phyloP scores from a whole-genome alignment of 23 tunicate genomes.

The Ascidia mentula region DNA sequence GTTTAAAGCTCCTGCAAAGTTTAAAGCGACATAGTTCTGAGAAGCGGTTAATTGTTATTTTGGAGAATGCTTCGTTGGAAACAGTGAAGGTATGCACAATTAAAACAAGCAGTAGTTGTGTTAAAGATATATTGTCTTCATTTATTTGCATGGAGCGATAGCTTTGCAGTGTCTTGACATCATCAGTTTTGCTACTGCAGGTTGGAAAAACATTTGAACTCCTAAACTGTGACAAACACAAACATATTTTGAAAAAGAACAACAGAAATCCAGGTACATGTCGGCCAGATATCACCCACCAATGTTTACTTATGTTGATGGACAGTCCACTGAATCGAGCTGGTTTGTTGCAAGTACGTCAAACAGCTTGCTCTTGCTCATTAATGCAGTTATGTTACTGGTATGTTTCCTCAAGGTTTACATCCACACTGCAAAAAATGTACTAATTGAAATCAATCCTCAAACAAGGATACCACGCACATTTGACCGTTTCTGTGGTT shows the following conservation, averaged over 20 bases:
- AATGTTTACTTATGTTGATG: constrained; percentile 84
- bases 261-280: constrained; percentile 81
- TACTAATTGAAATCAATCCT: constrained; percentile 94
- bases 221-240: constrained; percentile 91
- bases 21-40: constrained; percentile 15
- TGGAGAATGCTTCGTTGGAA: constrained; percentile 72
- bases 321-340: constrained; percentile 98
- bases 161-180: not conserved
- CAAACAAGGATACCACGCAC: constrained; percentile 97
- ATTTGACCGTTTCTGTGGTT: constrained; percentile 98
- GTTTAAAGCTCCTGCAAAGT: constrained; percentile 17
- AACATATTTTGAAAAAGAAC: constrained; percentile 69
- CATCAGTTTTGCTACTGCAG: constrained; percentile 10
- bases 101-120: too few relatives aligned
- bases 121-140: too few relatives aligned
- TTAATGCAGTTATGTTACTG: not conserved
- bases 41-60: constrained; percentile 74
- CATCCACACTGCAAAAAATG: constrained; percentile 78
- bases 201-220: constrained; percentile 85
- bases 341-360: constrained; percentile 73
- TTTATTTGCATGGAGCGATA: too few relatives aligned
- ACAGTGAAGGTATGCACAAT: constrained; percentile 62
- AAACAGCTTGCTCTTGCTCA: not conserved
- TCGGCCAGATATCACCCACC: constrained; percentile 98
- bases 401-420: constrained; percentile 65